A percentile compares a stretch with the other conserved stretches of the same genome.
Evolutionary conservation across 37 sponge, comb jelly and placozoan genomes (phyloP).

Genomic region (Spongia lamella): DNA sequence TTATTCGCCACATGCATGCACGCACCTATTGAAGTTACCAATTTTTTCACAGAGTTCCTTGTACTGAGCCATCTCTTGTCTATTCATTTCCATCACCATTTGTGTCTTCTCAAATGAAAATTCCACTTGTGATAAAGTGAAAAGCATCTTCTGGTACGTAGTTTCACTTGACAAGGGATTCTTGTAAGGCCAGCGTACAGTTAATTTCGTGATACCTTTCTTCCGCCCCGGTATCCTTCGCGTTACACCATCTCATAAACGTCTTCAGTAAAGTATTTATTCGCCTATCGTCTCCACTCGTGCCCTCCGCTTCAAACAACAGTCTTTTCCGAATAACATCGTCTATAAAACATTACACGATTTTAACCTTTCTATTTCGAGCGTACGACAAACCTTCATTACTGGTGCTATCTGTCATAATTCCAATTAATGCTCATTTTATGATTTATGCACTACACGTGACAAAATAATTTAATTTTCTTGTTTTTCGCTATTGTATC

Average conservation of each 20-base stretch:
- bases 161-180: conserved; percentile 43
- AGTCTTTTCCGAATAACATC: conserved; percentile 87
- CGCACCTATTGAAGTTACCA: conserved; percentile 18
- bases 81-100: conserved; percentile 81
- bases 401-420: too few species aligned
- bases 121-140: conserved; percentile 72
- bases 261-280: conserved; percentile 78
- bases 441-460: too few species aligned
- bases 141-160: conserved; percentile 84
- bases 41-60: conserved; percentile 44
- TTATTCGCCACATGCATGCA: not conserved
- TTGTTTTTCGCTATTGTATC: not conserved
- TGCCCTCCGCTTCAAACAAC: conserved; percentile 91
- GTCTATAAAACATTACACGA: conserved; percentile 20
- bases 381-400: too few species aligned
- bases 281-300: conserved; percentile 84
- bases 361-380: too few species aligned
- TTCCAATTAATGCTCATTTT: too few species aligned
- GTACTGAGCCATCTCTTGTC: conserved; percentile 73
- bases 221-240: conserved; percentile 23
- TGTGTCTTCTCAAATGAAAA: conserved; percentile 74
- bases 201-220: conserved; percentile 6
- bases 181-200: not conserved
- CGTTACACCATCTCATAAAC: conserved; percentile 83
- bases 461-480: too few species aligned